Evolutionary conservation across 2,888 invertebrate species (phyloP).

Genomic region (Hydrotaea diabolus): DNA sequence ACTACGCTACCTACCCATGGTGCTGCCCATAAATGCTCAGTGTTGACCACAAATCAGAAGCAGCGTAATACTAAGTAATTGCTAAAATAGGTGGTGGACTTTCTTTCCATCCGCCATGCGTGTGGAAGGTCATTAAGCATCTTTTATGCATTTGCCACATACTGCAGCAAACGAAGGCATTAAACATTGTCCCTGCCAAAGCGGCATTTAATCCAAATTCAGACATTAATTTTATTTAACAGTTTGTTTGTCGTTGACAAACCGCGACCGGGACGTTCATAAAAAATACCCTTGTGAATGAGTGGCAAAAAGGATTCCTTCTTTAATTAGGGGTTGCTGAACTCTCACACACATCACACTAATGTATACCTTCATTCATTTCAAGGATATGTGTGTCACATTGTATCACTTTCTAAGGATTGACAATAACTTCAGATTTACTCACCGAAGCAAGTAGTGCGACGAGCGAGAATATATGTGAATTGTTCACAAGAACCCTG

Average conservation of each 20-base stretch:
- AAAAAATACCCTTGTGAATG: slow-evolving; percentile 33
- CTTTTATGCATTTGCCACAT: slow-evolving; percentile 38
- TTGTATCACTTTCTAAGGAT: neutral
- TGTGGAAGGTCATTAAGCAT: neutral
- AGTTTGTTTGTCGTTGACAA: slow-evolving; percentile 62
- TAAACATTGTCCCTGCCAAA: slow-evolving; percentile 10
- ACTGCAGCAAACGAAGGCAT: slow-evolving; percentile 4
- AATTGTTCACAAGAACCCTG: neutral
- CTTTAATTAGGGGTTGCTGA: slow-evolving; percentile 62
- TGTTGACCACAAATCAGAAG: slow-evolving; percentile 39
- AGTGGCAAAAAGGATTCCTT: slow-evolving; percentile 33
- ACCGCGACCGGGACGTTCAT: slow-evolving; percentile 37
- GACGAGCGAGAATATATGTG: neutral
- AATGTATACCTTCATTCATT: neutral
- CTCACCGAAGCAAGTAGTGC: neutral
- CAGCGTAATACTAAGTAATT: neutral
- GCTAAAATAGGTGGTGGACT: neutral
- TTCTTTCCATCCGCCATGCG: neutral
- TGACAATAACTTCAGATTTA: neutral
- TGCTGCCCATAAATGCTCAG: neutral
- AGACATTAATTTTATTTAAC: slow-evolving; percentile 57
- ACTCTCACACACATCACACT: slow-evolving; percentile 18
- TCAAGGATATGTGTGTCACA: neutral
- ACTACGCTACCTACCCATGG: neutral
- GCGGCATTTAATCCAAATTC: slow-evolving; percentile 50